Evolutionary conservation across 2,888 invertebrate species (phyloP), one percentile per base, ranked within the genome.

Genomic region (Rosalia funebris): DNA sequence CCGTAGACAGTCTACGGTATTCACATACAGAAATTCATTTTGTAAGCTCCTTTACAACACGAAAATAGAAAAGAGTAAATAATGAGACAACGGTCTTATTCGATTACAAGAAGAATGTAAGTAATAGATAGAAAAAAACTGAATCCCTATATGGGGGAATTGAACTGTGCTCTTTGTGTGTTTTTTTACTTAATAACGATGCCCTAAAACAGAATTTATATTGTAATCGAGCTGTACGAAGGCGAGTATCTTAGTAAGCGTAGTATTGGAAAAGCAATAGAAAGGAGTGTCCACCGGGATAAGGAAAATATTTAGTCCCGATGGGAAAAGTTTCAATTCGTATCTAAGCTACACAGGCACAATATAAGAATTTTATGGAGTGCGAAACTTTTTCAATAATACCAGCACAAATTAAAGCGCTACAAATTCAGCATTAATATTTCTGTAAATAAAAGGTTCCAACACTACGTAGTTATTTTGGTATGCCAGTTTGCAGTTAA

Each of bases 191-290:
- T 67, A 69, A 71, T 69, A 67, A 65, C 57, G 60, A 63, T 56
- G 54, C 52, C 63, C 62, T 57, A 53, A 66, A 64, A 61, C 63
- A 69, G 69, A 71, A 70, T 73, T 73, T 73, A 72, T 70, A 63
- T 69, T 68, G 71, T 73, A 75, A 75, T 75, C 72, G 72, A 71
- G 68, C 68, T 65, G 70, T 63, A 66, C 63, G 58, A 65, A 62
- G 63, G 52, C 57, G 60, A 45, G 57, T 63, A 65, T 64, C 65
- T 62, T 61, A 44, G n/a, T n/a, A n/a, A n/a, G n/a, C n/a, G n/a
- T n/a, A n/a, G 70, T 75, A 77, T 75, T 71, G 75, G 74, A 73
- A 75, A 76, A 76, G 75, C 76, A 76, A 77, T 76, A 74, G 75
- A 76, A 71, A 71, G 66, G 74, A 76, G 72, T 75, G 76, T 77